These are phyloP conservation scores for Alligator sinensis DNA, from an alignment of 2,113 vertebrate species.

Conservation along the genomic window DNA sequence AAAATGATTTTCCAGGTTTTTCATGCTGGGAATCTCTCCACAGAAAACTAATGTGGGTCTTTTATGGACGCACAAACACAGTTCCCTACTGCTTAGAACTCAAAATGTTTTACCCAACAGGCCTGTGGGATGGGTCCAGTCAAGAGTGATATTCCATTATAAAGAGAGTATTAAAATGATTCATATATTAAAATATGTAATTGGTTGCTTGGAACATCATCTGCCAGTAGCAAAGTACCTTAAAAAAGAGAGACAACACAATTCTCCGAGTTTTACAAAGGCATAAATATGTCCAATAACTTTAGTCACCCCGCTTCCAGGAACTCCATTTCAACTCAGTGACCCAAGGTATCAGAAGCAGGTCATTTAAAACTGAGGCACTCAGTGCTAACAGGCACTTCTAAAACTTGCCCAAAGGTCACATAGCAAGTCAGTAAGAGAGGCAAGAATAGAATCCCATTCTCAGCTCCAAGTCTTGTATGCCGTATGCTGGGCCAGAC, in stretches of 20 bases:
- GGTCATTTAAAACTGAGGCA: neutral
- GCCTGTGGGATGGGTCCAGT: neutral
- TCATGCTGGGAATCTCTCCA: neutral
- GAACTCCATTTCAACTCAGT: neutral
- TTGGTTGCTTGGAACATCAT: slow-evolving; percentile 49
- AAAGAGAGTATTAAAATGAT: slow-evolving; percentile 44
- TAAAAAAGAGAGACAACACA: neutral
- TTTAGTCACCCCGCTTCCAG: neutral
- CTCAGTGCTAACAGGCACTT: neutral
- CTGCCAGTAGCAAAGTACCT: slow-evolving; percentile 3
- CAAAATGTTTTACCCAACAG: neutral
- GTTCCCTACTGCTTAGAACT: neutral
- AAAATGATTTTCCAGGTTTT: neutral
- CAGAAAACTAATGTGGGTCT: neutral
- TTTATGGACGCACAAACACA: accelerated
- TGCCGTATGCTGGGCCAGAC: neutral
- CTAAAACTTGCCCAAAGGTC: neutral
- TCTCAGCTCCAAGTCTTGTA: neutral
- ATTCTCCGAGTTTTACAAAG: accelerated
- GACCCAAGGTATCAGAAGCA: neutral
- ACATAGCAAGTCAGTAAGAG: accelerated
- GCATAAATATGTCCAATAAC: neutral
- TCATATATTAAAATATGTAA: slow-evolving; percentile 54
- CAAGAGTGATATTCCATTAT: slow-evolving; percentile 22
- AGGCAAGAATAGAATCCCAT: neutral